Percentiles rank a stretch among this genome's conserved stretches.
These are phyloP conservation scores for Lutjanus campechanus DNA, from an alignment of 2,797 vertebrate genomes.

Conservation along the genomic window DNA sequence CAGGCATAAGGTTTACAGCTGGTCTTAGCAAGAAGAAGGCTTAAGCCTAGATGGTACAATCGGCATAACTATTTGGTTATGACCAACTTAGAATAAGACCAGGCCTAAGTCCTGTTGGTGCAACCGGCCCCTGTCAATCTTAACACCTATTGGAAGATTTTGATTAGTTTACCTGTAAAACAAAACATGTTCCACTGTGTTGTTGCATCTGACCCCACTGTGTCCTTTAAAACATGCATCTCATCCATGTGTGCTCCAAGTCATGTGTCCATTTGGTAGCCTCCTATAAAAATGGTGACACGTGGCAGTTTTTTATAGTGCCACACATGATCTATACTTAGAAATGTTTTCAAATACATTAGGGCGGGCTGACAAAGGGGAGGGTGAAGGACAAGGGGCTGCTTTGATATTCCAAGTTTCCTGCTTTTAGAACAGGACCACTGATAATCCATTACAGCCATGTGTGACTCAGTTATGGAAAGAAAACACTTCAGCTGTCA, in stretches of 20 bases:
- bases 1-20: too few species aligned
- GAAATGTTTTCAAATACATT: not conserved
- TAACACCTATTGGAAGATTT: not conserved
- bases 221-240: not conserved
- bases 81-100: too few species aligned
- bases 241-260: not conserved
- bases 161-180: not conserved
- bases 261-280: slow-evolving; percentile 20
- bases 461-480: not conserved
- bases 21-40: too few species aligned
- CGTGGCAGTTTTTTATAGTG: slow-evolving; percentile 44
- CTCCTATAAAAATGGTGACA: not conserved
- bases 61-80: too few species aligned
- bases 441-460: slow-evolving; percentile 32
- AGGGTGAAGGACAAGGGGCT: slow-evolving; percentile 25
- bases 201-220: not conserved
- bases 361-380: not conserved
- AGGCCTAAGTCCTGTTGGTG: too few species aligned
- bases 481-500: not conserved
- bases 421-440: slow-evolving; percentile 49
- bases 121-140: not conserved
- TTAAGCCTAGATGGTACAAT: too few species aligned
- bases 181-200: not conserved
- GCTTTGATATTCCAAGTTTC: slow-evolving; percentile 25
- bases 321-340: not conserved